Conservation (phyloP, 2,113 vertebrate species). For the Spermophilus dauricus region DNA sequence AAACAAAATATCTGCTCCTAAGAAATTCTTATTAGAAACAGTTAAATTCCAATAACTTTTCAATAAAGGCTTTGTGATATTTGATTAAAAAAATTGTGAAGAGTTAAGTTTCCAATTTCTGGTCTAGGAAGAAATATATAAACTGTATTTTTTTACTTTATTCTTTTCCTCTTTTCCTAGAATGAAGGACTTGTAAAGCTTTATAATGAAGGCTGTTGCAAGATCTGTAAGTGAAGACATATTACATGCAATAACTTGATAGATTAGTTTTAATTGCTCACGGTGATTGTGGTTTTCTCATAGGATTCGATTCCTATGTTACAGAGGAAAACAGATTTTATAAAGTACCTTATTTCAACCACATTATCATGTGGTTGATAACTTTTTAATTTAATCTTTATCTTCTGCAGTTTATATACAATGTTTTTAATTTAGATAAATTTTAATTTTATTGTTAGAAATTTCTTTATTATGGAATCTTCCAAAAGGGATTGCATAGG, state of each 20-base stretch:
- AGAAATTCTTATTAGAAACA: conserved; percentile 19
- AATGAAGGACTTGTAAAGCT: conserved; percentile 95
- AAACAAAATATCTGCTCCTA: background rate
- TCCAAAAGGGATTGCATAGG: background rate
- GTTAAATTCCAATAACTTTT: background rate
- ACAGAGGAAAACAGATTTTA: conserved; percentile 77
- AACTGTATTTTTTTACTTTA: conserved; percentile 82
- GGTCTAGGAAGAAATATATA: background rate
- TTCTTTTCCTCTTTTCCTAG: conserved; percentile 88
- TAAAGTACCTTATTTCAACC: conserved; percentile 77
- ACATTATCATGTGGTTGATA: conserved; percentile 86
- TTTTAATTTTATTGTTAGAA: conserved; percentile 20
- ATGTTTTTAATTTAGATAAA: conserved; percentile 72
- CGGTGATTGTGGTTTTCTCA: conserved; percentile 69
- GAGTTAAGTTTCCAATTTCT: background rate
- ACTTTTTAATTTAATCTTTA: conserved; percentile 83
- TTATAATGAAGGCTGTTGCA: conserved; percentile 98
- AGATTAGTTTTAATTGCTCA: conserved; percentile 86
- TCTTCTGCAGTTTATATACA: conserved; percentile 87
- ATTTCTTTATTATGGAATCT: conserved; percentile 54
- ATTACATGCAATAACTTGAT: conserved; percentile 64
- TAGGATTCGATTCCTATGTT: conserved; percentile 83
- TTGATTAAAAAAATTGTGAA: background rate
- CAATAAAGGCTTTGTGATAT: background rate
- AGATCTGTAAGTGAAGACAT: conserved; percentile 95